Percentiles rank a stretch among this genome's conserved stretches.
Conservation (phyloP, 2,888 invertebrate genomes). For the Drosophila imparisetae region DNA sequence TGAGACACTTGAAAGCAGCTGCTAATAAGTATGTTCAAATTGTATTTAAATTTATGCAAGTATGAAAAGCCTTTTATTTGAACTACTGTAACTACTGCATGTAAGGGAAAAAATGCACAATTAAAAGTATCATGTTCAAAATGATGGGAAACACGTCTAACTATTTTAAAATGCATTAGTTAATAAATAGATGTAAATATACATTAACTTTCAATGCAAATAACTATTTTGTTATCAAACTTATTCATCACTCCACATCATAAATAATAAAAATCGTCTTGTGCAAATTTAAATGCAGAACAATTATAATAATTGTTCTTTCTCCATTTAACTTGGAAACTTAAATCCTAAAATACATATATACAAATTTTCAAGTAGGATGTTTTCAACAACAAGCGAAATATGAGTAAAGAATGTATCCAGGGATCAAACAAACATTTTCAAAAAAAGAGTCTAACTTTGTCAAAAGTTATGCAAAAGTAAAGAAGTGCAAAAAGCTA, state of each 20-base stretch:
- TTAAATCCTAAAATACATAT: rapidly evolving
- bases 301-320: background rate
- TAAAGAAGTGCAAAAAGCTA: constrained; percentile 9
- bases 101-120: background rate
- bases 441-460: background rate
- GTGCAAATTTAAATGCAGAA: background rate
- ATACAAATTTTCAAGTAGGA: background rate
- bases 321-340: background rate
- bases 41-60: constrained; percentile 1
- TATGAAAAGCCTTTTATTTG: background rate
- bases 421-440: background rate
- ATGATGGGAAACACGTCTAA: background rate
- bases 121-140: background rate
- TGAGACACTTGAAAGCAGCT: constrained; percentile 8
- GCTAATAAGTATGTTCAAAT: background rate
- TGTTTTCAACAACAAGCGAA: background rate
- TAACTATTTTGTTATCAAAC: background rate
- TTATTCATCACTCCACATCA: background rate
- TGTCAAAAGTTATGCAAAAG: background rate
- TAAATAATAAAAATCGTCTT: background rate
- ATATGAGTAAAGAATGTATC: background rate
- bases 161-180: background rate
- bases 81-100: background rate
- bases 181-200: background rate
- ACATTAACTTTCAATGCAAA: background rate